Evolutionary conservation across 2,888 invertebrate genomes (phyloP), one percentile per base, ranked within the genome.

Genomic region (Eristalis intricaria): DNA sequence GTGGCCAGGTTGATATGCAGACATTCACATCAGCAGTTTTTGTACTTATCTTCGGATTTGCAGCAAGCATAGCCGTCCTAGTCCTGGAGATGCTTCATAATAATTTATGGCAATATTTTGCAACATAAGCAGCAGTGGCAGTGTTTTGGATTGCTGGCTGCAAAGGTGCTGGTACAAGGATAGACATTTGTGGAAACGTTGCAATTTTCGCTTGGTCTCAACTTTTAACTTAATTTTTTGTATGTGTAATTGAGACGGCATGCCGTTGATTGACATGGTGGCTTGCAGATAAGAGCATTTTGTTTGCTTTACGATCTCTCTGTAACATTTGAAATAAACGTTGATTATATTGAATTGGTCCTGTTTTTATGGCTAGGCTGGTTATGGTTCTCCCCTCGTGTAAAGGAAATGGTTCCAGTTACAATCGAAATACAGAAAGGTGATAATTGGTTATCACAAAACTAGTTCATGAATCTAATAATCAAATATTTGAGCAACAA

Each of bases 1-100:
- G 68, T 87, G 65, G 68, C 84, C 92, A 94, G 86, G 95, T 96
- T 40, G 93, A 94, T 65, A 92, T 95, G 76, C 92, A 93, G 32
- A 95, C 95, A 90, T 95, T 95, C 89, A 94, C 94, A 50, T 94
- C 94, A 80, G 95, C 95, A 0, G 91, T 95, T 15, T 90, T 94
- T 19, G 92, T 94, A 64, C 92, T 95, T 8, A 89, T 92, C 2
- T 90, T 93, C 2, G 95, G 95, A 26, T 92, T 94, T 89, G 88
- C 92, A 22, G 89, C 93, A 92, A 29, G 61, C 92, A 5, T 92
- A 32, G 80, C 92, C 76, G 91, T 91, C 61, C 89, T 92, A 74
- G 89, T 88, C 70, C 80, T 91, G 58, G 92, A 92, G 90, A 91
- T 92, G 87, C 77, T 90, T 86, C 90, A 90, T 89, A 89, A 89